A percentile compares a stretch with the other conserved stretches of the same genome.
phyloP scores from a whole-genome alignment of 2,888 invertebrate genomes.

The Amblyjoppa fuscipennis region DNA sequence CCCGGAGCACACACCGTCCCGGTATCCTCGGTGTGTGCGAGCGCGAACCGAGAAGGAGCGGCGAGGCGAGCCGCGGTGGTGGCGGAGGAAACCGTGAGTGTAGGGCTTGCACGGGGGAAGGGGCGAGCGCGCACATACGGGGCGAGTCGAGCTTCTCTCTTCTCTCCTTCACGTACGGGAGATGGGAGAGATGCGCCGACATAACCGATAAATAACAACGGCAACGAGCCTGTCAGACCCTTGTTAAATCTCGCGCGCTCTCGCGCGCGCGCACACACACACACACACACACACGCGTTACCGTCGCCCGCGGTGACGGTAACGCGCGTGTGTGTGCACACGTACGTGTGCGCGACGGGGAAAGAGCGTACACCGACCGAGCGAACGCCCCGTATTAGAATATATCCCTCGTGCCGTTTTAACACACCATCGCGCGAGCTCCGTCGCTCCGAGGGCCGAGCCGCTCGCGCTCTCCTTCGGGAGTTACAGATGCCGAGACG shows the following conservation, averaged over 20 bases:
- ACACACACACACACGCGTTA: slow-evolving; percentile 36
- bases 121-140: slow-evolving; percentile 2
- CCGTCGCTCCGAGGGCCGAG: background rate
- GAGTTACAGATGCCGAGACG: slow-evolving; percentile 52
- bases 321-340: slow-evolving; percentile 22
- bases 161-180: slow-evolving; percentile 75
- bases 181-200: slow-evolving; percentile 84
- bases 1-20: background rate
- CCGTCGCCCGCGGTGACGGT: slow-evolving; percentile 66
- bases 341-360: slow-evolving; percentile 31
- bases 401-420: slow-evolving; percentile 51
- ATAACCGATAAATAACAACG: slow-evolving; percentile 85
- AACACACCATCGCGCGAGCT: slow-evolving; percentile 37
- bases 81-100: slow-evolving; percentile 60
- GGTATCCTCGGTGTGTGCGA: background rate
- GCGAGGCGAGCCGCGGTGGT: slow-evolving; percentile 42
- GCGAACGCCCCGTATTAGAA: slow-evolving; percentile 62
- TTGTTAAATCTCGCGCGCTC: slow-evolving; percentile 79
- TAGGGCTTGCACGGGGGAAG: slow-evolving; percentile 55
- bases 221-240: slow-evolving; percentile 85
- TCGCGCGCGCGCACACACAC: background rate
- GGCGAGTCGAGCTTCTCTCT: slow-evolving; percentile 69
- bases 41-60: slow-evolving; percentile 34
- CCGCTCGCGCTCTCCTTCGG: slow-evolving; percentile 17
- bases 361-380: slow-evolving; percentile 54